Conservation (phyloP, 2,797 vertebrate species). For the Halcyon leucocephala region DNA sequence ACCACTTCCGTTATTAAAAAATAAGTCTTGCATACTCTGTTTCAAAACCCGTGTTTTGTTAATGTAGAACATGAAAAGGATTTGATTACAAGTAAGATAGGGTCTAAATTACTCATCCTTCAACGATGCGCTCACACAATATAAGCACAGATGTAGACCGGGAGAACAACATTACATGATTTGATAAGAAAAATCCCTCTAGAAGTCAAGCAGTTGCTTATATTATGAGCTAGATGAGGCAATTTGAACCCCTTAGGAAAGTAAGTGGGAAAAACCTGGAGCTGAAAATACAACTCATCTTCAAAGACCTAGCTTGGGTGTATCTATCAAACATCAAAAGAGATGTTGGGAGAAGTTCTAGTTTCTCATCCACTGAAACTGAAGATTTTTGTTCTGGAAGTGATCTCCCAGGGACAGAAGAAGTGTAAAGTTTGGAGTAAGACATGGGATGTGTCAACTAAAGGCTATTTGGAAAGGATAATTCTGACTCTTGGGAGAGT, state of each 20-base stretch:
- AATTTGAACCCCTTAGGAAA: background rate
- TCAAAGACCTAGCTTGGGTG: background rate
- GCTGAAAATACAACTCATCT: background rate
- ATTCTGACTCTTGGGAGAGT: background rate
- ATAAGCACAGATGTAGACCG: background rate
- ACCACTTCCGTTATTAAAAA: background rate
- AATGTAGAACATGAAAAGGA: background rate
- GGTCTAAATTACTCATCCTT: background rate
- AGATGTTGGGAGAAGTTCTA: background rate
- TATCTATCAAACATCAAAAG: background rate
- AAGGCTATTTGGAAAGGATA: background rate
- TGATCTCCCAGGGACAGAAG: background rate
- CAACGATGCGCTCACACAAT: fast-evolving
- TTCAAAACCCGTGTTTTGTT: background rate
- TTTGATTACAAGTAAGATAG: background rate
- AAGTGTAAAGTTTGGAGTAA: background rate
- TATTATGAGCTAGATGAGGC: background rate
- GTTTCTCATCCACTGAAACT: background rate
- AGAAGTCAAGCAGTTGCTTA: background rate
- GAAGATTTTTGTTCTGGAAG: background rate
- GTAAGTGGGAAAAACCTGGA: background rate
- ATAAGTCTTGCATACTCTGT: background rate
- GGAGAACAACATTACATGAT: background rate
- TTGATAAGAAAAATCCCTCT: background rate
- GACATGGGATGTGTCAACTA: background rate